phyloP scores from a whole-genome alignment of 2,888 invertebrate species.

The Tipula lateralis region DNA sequence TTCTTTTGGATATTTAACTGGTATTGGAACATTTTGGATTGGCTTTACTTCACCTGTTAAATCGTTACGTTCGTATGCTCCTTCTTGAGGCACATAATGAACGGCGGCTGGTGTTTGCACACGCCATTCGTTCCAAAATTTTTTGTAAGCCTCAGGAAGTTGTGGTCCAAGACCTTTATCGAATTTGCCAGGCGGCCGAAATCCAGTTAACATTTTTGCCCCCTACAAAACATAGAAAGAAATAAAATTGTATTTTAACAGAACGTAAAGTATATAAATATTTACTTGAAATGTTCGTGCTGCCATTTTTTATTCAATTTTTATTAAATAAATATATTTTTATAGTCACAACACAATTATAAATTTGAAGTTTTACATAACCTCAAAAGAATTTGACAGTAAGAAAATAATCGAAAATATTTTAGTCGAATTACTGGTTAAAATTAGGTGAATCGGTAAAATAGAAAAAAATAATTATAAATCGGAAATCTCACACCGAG shows the following conservation, averaged over 20 bases:
- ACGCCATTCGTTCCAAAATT: conserved; percentile 84
- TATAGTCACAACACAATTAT: background rate
- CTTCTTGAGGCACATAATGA: conserved; percentile 67
- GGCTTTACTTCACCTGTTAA: conserved; percentile 66
- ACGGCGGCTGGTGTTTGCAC: conserved; percentile 58
- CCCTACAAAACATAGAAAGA: conserved; percentile 40
- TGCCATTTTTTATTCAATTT: background rate
- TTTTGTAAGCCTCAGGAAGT: conserved; percentile 75
- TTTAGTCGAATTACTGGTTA: background rate
- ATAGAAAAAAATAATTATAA: background rate
- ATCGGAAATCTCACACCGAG: background rate
- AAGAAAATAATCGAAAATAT: background rate
- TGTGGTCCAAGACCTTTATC: conserved; percentile 63
- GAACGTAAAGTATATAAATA: background rate
- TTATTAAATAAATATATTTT: background rate
- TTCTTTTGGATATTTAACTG: conserved; percentile 72
- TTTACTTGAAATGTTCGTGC: conserved; percentile 25
- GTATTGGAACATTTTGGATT: conserved; percentile 71
- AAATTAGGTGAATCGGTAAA: background rate
- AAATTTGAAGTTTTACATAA: background rate
- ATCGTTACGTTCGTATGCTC: conserved; percentile 52
- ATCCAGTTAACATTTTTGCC: conserved; percentile 47
- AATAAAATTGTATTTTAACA: background rate
- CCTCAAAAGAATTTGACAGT: background rate
- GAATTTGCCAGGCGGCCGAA: conserved; percentile 54